Evolutionary conservation across 2,113 vertebrate genomes (phyloP), one percentile per base, ranked within the genome.

Genomic region (Ameiurus melas): DNA sequence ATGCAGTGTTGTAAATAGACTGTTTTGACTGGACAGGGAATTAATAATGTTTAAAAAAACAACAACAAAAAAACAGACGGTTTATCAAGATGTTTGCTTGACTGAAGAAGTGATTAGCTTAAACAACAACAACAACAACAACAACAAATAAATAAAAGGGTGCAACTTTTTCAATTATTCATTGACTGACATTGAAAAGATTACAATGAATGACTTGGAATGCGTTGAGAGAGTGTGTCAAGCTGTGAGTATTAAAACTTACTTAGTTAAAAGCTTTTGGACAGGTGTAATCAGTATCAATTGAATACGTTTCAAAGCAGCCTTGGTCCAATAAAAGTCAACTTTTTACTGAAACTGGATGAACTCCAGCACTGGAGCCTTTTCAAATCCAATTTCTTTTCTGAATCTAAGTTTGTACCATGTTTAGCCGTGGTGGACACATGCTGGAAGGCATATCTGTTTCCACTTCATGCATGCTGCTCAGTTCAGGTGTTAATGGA

Each of bases 401-500:
- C 58, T 86, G 73, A 82, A 90, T 64, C 78, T 14, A 62, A 39
- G 71, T 22, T 1, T 83, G 77, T n/a, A 85, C 90, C 90, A 91
- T 16, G 19, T 64, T 86, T 79, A 53, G 8, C 60, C 55, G 20
- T 77, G 70, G 22, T 47, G 8, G 58, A 30, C 55, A 33, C 60
- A 86, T 87, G 87, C 90, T 87, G 43, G 71, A 85, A 9, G 57
- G 79, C 89, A 88, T 88, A 79, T 89, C 89, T 90, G 57, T 85
- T 85, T 87, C 73, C 64, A 62, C 30, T 89, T 81, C 33, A 70
- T 39, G 73, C 27, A 64, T 39, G 6, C 39, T 62, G 22, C 71
- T 73, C 22, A 81, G n/a, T 81, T 78, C 75, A 87, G 89, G 90
- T 92, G 89, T 58, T 86, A 80, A 88, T 64, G 83, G 87, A 84